Conservation (phyloP, 2,888 invertebrate species). For the Eupsilia transversa region DNA sequence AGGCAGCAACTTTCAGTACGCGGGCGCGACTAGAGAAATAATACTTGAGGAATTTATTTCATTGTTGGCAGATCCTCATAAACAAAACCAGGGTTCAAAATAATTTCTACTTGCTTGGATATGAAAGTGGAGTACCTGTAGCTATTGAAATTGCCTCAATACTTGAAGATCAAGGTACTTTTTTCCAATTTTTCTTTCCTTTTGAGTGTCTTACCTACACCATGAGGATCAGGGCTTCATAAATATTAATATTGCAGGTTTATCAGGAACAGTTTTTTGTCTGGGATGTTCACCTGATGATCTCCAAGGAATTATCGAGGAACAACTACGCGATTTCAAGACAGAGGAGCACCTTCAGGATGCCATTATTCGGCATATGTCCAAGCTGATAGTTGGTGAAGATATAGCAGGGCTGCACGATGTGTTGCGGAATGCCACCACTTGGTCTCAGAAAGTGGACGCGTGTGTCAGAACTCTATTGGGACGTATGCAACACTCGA, state of each 20-base stretch:
- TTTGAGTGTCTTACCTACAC: background rate
- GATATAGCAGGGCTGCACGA: slow-evolving; percentile 36
- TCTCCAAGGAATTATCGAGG: background rate
- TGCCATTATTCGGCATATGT: slow-evolving; percentile 29
- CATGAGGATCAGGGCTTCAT: background rate
- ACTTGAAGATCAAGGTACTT: slow-evolving; percentile 75
- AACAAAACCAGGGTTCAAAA: slow-evolving; percentile 60
- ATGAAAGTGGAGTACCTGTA: slow-evolving; percentile 73
- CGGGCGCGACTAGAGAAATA: background rate
- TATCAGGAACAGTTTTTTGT: slow-evolving; percentile 33
- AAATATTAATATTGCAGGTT: slow-evolving; percentile 2
- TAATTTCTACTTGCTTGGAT: slow-evolving; percentile 75
- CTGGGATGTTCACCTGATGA: slow-evolving; percentile 23
- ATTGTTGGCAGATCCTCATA: slow-evolving; percentile 67
- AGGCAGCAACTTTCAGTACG: background rate
- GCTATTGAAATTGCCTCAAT: slow-evolving; percentile 77
- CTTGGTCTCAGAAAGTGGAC: slow-evolving; percentile 58
- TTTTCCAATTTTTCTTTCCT: background rate
- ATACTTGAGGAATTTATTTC: background rate
- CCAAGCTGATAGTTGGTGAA: slow-evolving; percentile 28
- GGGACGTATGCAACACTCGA: slow-evolving; percentile 69
- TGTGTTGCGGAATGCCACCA: slow-evolving; percentile 3
- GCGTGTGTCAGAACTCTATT: slow-evolving; percentile 67
- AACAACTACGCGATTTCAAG: background rate
- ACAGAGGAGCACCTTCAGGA: slow-evolving; percentile 15